Evolutionary conservation across 2,888 invertebrate species (phyloP).

Genomic region (Beris morrisii): DNA sequence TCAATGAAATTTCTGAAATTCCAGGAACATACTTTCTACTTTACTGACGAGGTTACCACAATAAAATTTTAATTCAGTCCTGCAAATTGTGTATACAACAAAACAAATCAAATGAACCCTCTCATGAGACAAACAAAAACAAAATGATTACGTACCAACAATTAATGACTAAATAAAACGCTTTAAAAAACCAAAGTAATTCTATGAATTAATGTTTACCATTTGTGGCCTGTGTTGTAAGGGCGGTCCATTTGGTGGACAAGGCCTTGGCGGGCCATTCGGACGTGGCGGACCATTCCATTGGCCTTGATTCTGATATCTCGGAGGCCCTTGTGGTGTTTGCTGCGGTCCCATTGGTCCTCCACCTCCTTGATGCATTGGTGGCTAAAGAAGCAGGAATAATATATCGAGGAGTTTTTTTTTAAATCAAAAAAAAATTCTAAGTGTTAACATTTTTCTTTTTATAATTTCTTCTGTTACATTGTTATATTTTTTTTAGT

Average conservation of each 20-base stretch:
- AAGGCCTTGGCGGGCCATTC: conserved; percentile 59
- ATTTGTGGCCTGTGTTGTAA: conserved; percentile 65
- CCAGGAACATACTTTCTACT: too few species aligned
- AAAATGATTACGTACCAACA: too few species aligned
- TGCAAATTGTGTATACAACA: too few species aligned
- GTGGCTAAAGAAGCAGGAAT: conserved; percentile 52
- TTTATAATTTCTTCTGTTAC: conserved; percentile 7
- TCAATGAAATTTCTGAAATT: too few species aligned
- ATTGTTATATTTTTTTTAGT: neutral
- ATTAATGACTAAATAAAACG: too few species aligned
- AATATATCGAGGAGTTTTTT: conserved; percentile 19
- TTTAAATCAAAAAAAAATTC: conserved; percentile 21
- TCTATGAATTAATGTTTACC: conserved; percentile 49
- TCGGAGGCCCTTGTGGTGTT: conserved; percentile 62
- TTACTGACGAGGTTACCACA: too few species aligned
- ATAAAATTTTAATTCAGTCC: too few species aligned
- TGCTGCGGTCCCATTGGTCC: conserved; percentile 58
- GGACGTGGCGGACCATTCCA: conserved; percentile 58
- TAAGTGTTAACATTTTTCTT: neutral
- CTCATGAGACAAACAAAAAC: too few species aligned
- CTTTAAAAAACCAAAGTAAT: conserved; percentile 5
- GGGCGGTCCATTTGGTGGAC: conserved; percentile 58
- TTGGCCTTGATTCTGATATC: conserved; percentile 56
- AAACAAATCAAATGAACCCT: too few species aligned
- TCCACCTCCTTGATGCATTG: conserved; percentile 61